Percentiles rank a stretch among this genome's conserved stretches.
These are phyloP conservation scores for Cynopterus sphinx DNA, from an alignment of 2,797 vertebrate species.

Conservation along the genomic window DNA sequence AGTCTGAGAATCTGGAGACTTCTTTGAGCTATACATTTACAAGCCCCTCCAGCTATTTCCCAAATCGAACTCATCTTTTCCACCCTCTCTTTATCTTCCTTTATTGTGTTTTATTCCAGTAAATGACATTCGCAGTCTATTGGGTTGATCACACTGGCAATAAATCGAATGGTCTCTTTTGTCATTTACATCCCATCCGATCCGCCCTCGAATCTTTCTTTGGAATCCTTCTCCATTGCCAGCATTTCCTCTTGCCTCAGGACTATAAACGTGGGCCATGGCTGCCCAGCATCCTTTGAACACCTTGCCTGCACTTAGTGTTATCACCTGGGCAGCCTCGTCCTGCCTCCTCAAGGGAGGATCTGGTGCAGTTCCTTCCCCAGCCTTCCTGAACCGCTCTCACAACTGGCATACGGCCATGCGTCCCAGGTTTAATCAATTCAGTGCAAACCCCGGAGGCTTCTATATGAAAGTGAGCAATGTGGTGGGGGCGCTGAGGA, in stretches of 20 bases:
- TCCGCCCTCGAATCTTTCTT: background rate
- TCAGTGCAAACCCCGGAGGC: background rate
- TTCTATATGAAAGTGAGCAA: background rate
- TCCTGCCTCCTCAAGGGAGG: background rate
- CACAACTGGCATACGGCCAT: fast-evolving
- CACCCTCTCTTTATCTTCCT: background rate
- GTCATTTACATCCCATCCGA: background rate
- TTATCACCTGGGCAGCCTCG: too few relatives aligned
- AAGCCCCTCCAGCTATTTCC: background rate
- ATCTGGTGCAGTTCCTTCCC: background rate
- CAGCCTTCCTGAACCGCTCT: background rate
- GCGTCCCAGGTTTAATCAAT: background rate
- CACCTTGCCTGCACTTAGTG: background rate
- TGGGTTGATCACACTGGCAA: background rate
- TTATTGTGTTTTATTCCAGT: background rate
- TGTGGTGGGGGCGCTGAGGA: background rate
- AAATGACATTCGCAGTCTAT: background rate
- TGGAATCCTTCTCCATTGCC: background rate
- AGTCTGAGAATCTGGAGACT: background rate
- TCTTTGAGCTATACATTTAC: background rate
- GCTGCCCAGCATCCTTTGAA: too few relatives aligned
- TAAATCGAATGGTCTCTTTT: background rate
- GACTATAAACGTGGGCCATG: background rate
- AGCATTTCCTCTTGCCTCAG: background rate
- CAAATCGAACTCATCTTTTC: background rate